Evolutionary conservation across 2,113 vertebrate species (phyloP).

Genomic region (Ranitomeya imitator): DNA sequence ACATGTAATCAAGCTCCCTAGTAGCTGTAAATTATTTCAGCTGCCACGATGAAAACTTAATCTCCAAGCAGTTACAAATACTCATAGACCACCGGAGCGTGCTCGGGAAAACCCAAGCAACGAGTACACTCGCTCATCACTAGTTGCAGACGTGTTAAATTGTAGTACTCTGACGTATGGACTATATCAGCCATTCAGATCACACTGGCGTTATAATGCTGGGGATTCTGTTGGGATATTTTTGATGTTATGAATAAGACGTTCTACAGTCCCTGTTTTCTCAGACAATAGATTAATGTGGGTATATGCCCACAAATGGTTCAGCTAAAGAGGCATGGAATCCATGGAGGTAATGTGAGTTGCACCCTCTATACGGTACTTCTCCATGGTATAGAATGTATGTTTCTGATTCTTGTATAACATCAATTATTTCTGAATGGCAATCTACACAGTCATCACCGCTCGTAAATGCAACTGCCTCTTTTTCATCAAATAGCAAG

Average conservation of each 20-base stretch:
- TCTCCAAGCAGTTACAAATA: too few relatives aligned
- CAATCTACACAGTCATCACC: neutral
- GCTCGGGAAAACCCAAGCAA: too few relatives aligned
- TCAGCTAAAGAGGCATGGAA: neutral
- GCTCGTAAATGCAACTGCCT: neutral
- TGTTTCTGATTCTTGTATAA: neutral
- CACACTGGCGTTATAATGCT: neutral
- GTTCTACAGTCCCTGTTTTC: neutral
- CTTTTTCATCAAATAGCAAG: constrained; percentile 11
- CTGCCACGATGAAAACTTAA: too few relatives aligned
- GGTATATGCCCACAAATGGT: neutral
- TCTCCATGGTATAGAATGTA: neutral
- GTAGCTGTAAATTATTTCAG: too few relatives aligned
- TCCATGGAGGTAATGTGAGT: neutral
- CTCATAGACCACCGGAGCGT: too few relatives aligned
- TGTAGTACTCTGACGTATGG: neutral
- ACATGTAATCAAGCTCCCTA: too few relatives aligned
- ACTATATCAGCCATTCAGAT: neutral
- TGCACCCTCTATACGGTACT: neutral
- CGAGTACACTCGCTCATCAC: too few relatives aligned
- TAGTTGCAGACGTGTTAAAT: too few relatives aligned
- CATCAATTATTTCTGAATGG: constrained; percentile 15
- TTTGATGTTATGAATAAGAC: neutral
- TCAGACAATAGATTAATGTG: neutral
- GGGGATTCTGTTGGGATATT: too few relatives aligned